Percentiles rank a stretch among this genome's conserved stretches.
phyloP scores from a whole-genome alignment of 2,113 vertebrate genomes.

The Falco punctatus region DNA sequence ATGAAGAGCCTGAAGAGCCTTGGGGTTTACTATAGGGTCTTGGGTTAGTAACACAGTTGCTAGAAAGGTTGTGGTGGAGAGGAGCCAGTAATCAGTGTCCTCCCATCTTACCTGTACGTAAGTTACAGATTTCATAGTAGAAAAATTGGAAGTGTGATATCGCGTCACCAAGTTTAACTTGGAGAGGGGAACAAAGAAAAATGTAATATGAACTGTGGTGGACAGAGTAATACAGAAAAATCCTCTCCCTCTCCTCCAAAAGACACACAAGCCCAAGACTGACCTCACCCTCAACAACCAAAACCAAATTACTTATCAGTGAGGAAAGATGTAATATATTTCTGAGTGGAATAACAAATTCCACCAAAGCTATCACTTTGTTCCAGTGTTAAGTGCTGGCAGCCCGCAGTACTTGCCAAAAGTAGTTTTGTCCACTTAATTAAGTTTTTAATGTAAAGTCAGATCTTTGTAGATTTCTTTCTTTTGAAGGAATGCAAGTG shows the following conservation, averaged over 20 bases:
- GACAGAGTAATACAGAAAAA: background rate
- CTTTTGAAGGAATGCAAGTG: background rate
- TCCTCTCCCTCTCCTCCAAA: background rate
- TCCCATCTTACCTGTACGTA: background rate
- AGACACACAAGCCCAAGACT: background rate
- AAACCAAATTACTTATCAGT: background rate
- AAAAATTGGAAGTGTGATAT: background rate
- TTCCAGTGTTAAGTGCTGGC: background rate
- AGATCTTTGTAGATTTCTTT: background rate
- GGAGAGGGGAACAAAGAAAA: background rate
- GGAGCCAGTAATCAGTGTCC: background rate
- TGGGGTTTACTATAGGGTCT: background rate
- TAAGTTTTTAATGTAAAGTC: background rate
- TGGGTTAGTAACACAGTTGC: background rate
- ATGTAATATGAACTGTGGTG: background rate
- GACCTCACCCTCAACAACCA: background rate
- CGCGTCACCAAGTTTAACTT: background rate
- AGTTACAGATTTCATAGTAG: background rate
- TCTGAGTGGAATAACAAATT: background rate
- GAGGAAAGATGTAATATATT: background rate
- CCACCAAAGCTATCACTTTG: background rate
- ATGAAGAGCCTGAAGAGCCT: too few species aligned
- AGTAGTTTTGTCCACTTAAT: background rate
- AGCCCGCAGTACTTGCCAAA: background rate
- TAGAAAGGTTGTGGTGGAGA: background rate